Percentiles rank a stretch among this genome's conserved stretches.
phyloP scores from a whole-genome alignment of 2,113 vertebrate species.

The Gymnocephalus cernua region DNA sequence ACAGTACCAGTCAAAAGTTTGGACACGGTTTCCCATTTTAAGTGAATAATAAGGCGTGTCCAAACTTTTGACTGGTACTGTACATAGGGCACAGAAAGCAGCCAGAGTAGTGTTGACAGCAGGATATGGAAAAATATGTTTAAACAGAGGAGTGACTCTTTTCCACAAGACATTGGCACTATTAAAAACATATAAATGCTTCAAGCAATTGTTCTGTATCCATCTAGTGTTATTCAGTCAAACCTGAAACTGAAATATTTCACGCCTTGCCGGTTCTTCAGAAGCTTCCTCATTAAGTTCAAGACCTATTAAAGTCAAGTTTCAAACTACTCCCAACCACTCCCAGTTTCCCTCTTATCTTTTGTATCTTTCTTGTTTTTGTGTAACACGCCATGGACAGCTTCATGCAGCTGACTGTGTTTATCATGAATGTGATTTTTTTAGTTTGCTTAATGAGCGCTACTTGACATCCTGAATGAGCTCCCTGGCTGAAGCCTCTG shows the following conservation, averaged over 20 bases:
- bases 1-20: neutral
- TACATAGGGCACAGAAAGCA: neutral
- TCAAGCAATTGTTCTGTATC: neutral
- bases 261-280: no score
- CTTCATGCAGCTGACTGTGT: neutral
- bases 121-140: neutral
- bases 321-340: no score
- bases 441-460: constrained; percentile 15
- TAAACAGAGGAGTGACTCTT: neutral
- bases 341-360: no score
- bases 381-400: neutral
- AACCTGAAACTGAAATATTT: neutral
- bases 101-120: neutral
- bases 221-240: neutral
- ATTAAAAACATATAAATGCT: neutral
- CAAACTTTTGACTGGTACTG: no score
- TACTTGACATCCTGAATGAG: constrained; percentile 23
- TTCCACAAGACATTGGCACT: neutral
- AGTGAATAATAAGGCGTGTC: no score
- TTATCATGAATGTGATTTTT: constrained; percentile 9
- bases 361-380: neutral
- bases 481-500: constrained; percentile 22
- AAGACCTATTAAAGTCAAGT: no score
- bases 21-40: no score
- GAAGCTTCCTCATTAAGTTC: no score